These are phyloP conservation scores for Anoura caudifer DNA, from an alignment of 2,113 vertebrate genomes.

Conservation along the genomic window DNA sequence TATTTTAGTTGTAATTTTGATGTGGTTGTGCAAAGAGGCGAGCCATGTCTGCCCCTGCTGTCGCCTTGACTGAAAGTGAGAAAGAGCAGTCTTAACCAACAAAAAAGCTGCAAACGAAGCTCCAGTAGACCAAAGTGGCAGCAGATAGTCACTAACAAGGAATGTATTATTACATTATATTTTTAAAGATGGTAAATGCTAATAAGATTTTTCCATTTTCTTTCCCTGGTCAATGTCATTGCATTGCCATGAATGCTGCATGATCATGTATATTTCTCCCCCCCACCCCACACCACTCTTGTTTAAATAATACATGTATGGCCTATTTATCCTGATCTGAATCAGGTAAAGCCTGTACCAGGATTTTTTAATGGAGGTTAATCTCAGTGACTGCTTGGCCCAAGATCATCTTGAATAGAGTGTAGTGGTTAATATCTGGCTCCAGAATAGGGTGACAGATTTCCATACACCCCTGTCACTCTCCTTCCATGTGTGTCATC, in stretches of 20 bases:
- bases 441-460: not conserved
- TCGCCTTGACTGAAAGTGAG: no score
- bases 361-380: not conserved
- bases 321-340: not conserved
- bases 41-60: no score
- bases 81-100: slow-evolving; percentile 42
- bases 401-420: not conserved
- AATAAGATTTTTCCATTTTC: slow-evolving; percentile 53
- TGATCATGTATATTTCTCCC: not conserved
- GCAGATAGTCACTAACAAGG: slow-evolving; percentile 70
- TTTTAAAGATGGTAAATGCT: slow-evolving; percentile 69
- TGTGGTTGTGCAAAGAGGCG: no score
- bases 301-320: not conserved
- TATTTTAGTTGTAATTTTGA: no score
- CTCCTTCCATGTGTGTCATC: not conserved
- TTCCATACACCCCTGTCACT: not conserved
- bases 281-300: not conserved
- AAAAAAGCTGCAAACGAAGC: slow-evolving; percentile 50
- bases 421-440: not conserved
- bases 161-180: slow-evolving; percentile 71
- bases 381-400: not conserved
- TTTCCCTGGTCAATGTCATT: slow-evolving; percentile 1
- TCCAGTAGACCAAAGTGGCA: slow-evolving; percentile 66
- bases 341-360: not conserved
- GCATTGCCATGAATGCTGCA: not conserved